Evolutionary conservation across 2,113 vertebrate genomes (phyloP), one percentile per base, ranked within the genome.

Genomic region (Recurvirostra avosetta): DNA sequence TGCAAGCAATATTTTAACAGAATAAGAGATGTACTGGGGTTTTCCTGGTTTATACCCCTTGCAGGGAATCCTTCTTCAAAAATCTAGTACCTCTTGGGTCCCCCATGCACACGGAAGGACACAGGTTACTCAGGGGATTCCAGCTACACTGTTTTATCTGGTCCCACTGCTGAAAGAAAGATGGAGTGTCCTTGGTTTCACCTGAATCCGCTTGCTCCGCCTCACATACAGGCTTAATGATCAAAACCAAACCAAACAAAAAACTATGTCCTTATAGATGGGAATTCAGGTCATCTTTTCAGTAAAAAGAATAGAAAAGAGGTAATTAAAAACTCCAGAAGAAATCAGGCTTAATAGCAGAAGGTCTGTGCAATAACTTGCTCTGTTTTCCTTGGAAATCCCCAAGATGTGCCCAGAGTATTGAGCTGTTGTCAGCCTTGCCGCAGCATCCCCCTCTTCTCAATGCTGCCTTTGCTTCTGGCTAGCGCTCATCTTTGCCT

Each of bases 391-490:
- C 34, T 52, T 50, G n/a, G 29, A 40, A 83, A 32, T 38, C 5
- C 22, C 15, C 67, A 67, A 6, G 49, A 47, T 32, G 11, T 68
- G 22, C 11, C 12, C 32, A 50, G 62, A 71, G 27, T 62, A 86
- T 23, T 62, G 26, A 75, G 52, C 10, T 67, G 6, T 58, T 34
- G 16, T 89, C 32, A 83, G 47, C 17, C 38, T 63, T 94, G 34
- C 71, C 82, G 56, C 10, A 74, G 25, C 62, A 55, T n/a, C n/a
- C 4, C 16, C 18, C 12, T 63, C 29, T 76, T 72, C 58, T 72
- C 52, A 58, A 1, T 0, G 0, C 9, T 71, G 38, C 20, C n/a
- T 62, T 67, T 58, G 34, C 47, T 79, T 79, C 47, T 59, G 22
- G 8, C 22, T 27, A 58, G 23, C 2, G 2, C 15, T 55, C 12